phyloP scores from a whole-genome alignment of 2,888 invertebrate genomes.

The Napeogenes sylphis region DNA sequence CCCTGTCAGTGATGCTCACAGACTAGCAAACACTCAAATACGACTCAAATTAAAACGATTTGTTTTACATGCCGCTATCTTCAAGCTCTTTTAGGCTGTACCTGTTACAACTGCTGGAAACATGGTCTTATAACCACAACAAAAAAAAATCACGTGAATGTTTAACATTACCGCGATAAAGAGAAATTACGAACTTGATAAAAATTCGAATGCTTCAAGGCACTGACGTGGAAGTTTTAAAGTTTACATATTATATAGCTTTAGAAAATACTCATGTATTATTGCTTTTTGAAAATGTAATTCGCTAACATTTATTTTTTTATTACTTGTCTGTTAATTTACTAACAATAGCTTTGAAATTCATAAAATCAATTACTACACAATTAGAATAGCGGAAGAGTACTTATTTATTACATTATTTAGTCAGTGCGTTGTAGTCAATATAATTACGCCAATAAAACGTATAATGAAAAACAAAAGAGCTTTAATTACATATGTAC shows the following conservation, averaged over 20 bases:
- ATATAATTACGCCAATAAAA: constrained; percentile 23
- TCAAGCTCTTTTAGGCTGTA: constrained; percentile 28
- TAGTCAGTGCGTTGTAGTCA: constrained; percentile 29
- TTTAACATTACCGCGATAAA: constrained; percentile 33
- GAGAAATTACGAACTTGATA: constrained; percentile 30
- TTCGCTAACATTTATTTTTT: background rate
- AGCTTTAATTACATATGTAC: constrained; percentile 73
- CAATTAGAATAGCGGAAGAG: constrained; percentile 18
- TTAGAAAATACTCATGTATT: constrained; percentile 6
- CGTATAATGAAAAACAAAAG: constrained; percentile 48
- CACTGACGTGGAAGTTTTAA: constrained; percentile 40
- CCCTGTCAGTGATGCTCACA: constrained; percentile 76
- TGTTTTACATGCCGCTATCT: constrained; percentile 26
- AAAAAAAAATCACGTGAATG: constrained; percentile 35
- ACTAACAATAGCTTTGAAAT: constrained; percentile 24
- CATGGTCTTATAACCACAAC: constrained; percentile 31
- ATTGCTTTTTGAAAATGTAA: constrained; percentile 8
- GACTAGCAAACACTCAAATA: constrained; percentile 71
- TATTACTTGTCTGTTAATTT: background rate
- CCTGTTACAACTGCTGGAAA: constrained; percentile 17
- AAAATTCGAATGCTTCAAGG: constrained; percentile 45
- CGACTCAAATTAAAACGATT: constrained; percentile 32
- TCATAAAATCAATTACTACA: constrained; percentile 24
- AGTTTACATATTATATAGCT: constrained; percentile 4
- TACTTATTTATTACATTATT: constrained; percentile 20